These are phyloP conservation scores for Drosophila subobscura DNA, from an alignment of 1,140 invertebrate species.

Conservation along the genomic window DNA sequence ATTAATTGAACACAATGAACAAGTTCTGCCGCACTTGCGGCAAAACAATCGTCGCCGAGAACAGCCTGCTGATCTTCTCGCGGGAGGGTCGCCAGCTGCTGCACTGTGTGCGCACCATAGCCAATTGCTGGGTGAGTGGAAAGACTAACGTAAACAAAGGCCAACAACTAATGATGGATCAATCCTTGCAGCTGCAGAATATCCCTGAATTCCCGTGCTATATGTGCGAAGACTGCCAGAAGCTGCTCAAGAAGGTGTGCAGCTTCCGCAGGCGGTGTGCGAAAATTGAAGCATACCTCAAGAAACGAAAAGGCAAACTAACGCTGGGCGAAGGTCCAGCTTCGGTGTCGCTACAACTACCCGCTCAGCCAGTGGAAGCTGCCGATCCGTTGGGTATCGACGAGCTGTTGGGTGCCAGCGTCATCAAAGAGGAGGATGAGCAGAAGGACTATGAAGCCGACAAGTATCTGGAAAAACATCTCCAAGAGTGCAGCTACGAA, in stretches of 20 bases:
- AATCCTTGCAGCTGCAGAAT: conserved; percentile 41
- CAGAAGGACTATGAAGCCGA: background rate
- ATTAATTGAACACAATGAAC: conserved; percentile 50
- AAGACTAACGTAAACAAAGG: background rate
- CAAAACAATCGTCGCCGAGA: conserved; percentile 32
- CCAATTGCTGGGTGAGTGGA: conserved; percentile 60
- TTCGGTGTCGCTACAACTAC: conserved; percentile 10
- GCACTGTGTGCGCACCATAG: conserved; percentile 42
- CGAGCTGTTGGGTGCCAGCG: conserved; percentile 9
- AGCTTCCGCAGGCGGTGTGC: conserved; percentile 57
- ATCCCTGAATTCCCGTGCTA: conserved; percentile 34
- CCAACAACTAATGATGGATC: too few species aligned
- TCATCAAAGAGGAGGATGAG: conserved; percentile 29
- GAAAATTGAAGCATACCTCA: conserved; percentile 57
- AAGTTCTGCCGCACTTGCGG: conserved; percentile 64
- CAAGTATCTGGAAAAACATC: conserved; percentile 3
- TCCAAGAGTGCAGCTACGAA: conserved; percentile 9
- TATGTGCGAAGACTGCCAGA: conserved; percentile 52
- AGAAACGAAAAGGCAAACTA: conserved; percentile 31
- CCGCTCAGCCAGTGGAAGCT: conserved; percentile 9
- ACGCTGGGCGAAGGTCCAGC: background rate
- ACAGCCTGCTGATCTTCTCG: conserved; percentile 49
- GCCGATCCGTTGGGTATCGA: conserved; percentile 51
- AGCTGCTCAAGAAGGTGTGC: conserved; percentile 42
- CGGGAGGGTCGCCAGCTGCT: conserved; percentile 28